phyloP scores from a whole-genome alignment of 2,888 invertebrate species.

The Octodonta nipae region DNA sequence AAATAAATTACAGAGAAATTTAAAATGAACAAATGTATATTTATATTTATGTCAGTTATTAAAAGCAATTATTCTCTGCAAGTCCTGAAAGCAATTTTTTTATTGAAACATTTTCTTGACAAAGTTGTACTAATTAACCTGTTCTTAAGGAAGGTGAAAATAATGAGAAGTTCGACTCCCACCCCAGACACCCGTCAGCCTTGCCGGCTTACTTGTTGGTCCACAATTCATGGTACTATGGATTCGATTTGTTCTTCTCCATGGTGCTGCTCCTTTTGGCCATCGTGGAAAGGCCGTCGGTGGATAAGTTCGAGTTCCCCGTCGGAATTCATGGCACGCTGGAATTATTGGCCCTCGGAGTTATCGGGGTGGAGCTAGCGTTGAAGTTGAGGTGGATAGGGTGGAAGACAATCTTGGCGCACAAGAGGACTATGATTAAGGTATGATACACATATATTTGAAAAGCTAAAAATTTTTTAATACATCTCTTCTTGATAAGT shows the following conservation, averaged over 20 bases:
- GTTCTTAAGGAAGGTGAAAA: conserved; percentile 65
- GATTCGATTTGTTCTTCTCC: conserved; percentile 64
- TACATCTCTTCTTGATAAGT: too few species aligned
- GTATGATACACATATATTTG: too few species aligned
- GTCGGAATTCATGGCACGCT: conserved; percentile 70
- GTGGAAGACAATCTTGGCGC: conserved; percentile 66
- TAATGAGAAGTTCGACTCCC: conserved; percentile 82
- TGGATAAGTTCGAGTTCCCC: conserved; percentile 58
- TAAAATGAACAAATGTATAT: too few species aligned
- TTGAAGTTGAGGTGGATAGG: conserved; percentile 79
- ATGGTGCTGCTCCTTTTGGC: conserved; percentile 61
- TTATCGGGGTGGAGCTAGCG: conserved; percentile 65
- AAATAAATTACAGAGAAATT: too few species aligned
- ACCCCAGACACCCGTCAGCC: conserved; percentile 68
- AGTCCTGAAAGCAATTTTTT: too few species aligned
- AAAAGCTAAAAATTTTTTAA: too few species aligned
- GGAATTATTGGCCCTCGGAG: conserved; percentile 60
- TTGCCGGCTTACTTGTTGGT: conserved; percentile 76
- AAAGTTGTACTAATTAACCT: not conserved
- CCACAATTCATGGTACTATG: conserved; percentile 78
- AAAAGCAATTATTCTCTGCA: too few species aligned
- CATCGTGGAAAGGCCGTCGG: conserved; percentile 68
- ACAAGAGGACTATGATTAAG: conserved; percentile 75
- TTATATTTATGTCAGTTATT: too few species aligned
- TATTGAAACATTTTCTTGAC: too few species aligned